phyloP scores from a whole-genome alignment of 2,797 vertebrate species.

The Thunnus albacares region DNA sequence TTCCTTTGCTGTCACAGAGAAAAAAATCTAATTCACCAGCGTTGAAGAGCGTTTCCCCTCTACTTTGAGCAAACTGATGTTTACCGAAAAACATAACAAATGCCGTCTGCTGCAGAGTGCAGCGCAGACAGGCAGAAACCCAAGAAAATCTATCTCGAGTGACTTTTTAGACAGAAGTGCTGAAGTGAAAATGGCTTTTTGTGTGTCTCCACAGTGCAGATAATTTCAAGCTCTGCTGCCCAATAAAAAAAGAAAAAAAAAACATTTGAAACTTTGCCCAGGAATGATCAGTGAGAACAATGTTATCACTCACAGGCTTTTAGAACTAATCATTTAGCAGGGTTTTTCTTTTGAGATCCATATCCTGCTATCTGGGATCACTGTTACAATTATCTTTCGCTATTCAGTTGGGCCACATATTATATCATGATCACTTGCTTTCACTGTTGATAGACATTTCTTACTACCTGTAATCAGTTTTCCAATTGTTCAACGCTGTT shows the following conservation, averaged over 20 bases:
- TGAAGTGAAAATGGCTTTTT: constrained; percentile 48
- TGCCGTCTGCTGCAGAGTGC: constrained; percentile 12
- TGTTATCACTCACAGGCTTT: constrained; percentile 54
- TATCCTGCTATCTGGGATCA: constrained; percentile 7
- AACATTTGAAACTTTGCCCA: constrained; percentile 40
- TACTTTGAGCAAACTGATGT: constrained; percentile 32
- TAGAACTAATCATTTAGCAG: constrained; percentile 51
- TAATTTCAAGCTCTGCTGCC: constrained; percentile 72
- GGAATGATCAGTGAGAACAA: constrained; percentile 54
- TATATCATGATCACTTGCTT: constrained; percentile 37
- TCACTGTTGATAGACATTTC: constrained; percentile 41
- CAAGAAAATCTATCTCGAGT: constrained; percentile 45
- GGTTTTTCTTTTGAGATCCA: constrained; percentile 54
- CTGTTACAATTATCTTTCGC: constrained; percentile 32
- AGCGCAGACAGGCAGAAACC: constrained; percentile 3
- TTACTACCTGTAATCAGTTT: constrained; percentile 56
- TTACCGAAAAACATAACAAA: constrained; percentile 55
- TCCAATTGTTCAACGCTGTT: constrained; percentile 40
- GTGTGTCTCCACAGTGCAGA: constrained; percentile 52
- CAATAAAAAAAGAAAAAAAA: constrained; percentile 50
- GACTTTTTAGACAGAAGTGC: constrained; percentile 38
- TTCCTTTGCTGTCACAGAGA: constrained; percentile 44
- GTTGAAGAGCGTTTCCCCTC: constrained; percentile 9
- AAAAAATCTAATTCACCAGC: constrained; percentile 12
- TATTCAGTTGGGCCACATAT: constrained; percentile 39